Evolutionary conservation across 2,888 invertebrate species (phyloP).

Genomic region (Dicyrtomina minuta): DNA sequence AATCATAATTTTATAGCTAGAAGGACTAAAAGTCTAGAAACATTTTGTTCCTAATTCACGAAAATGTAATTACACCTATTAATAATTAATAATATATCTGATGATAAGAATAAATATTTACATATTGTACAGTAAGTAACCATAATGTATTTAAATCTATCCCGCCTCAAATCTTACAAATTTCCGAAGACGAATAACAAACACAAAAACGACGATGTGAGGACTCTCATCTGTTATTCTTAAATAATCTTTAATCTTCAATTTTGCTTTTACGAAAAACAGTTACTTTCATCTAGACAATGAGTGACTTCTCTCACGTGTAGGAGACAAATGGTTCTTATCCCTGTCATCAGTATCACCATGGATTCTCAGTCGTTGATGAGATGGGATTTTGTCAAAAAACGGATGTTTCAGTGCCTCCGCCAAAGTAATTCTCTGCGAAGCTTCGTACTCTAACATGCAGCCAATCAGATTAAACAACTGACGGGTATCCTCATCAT

Average conservation of each 20-base stretch:
- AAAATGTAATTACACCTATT: not conserved
- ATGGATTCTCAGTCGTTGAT: constrained; percentile 65
- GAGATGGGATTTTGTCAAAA: constrained; percentile 80
- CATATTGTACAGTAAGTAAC: not conserved
- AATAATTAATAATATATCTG: not conserved
- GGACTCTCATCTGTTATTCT: no score
- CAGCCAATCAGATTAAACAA: constrained; percentile 91
- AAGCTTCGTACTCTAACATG: constrained; percentile 97
- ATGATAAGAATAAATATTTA: no score
- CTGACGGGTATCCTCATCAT: constrained; percentile 86
- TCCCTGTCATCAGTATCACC: constrained; percentile 54
- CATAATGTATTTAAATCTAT: not conserved
- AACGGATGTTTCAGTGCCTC: constrained; percentile 91
- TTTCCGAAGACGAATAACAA: not conserved
- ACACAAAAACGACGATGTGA: no score
- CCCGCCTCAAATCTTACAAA: not conserved
- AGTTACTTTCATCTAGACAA: constrained; percentile 67
- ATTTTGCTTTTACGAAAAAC: not conserved
- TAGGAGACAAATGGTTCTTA: constrained; percentile 61
- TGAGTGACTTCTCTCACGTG: constrained; percentile 70
- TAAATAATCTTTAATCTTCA: not conserved
- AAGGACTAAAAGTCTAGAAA: no score
- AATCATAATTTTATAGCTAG: not conserved
- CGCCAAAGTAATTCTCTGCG: constrained; percentile 79
- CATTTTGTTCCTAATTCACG: not conserved